Conservation (phyloP, 2,113 vertebrate species). For the Coracopsis vasa region DNA sequence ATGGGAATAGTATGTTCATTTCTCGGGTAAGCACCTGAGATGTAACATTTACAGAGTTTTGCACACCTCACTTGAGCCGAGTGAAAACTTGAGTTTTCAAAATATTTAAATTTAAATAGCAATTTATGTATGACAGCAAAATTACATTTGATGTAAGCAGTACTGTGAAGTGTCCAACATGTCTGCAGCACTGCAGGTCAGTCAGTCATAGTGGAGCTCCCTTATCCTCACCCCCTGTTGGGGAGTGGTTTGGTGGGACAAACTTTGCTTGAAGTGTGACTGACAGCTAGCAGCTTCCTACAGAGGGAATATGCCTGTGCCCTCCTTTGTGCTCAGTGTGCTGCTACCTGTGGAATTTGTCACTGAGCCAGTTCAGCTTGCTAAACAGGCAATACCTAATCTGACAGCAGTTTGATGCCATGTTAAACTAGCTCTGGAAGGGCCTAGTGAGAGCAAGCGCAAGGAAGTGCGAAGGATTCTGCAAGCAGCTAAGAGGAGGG, state of each 20-base stretch:
- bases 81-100: background rate
- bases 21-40: background rate
- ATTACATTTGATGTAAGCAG: rapidly evolving
- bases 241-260: background rate
- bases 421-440: background rate
- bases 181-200: background rate
- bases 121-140: background rate
- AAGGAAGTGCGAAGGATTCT: background rate
- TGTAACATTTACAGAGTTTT: background rate
- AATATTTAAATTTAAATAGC: background rate
- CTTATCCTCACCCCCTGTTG: rapidly evolving
- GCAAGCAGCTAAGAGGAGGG: background rate
- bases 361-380: constrained; percentile 15
- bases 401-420: background rate
- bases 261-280: background rate
- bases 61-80: background rate
- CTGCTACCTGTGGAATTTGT: background rate
- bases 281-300: background rate
- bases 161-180: rapidly evolving
- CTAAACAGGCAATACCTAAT: background rate
- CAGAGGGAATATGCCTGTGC: background rate
- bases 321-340: background rate
- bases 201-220: rapidly evolving
- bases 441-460: background rate
- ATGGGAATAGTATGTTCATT: background rate